Evolutionary conservation across 1,140 invertebrate species (phyloP), one percentile per base, ranked within the genome.

Genomic region (Hormaphis cornu): DNA sequence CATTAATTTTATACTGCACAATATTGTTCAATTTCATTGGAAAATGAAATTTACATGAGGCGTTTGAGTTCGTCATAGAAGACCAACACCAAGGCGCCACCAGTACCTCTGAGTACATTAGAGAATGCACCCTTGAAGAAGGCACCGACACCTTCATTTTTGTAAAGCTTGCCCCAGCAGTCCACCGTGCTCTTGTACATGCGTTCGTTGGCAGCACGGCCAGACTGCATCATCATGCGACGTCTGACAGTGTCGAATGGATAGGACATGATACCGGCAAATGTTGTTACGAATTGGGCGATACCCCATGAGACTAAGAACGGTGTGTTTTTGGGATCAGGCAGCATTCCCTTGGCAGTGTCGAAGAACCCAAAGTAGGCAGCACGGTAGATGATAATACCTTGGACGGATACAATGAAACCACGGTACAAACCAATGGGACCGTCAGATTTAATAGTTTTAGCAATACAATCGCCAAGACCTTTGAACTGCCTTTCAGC

Each of bases 331-430:
- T 89, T 89, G 8, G 87, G 85, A 72, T 93, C 87, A 10, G 91
- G 86, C 66, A 95, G 76, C 82, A 95, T 89, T 72, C 88, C 91
- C 79, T 92, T 91, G 72, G 90, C 87, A 69, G 92, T 95, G 78
- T 96, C 93, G 76, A 89, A 96, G 80, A 92, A 89, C 73, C 93
- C 93, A 76, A 96, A 96, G 82, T 94, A 96, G 54, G 90, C 88
- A 20, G 91, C 93, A 78, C 92, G 83, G 77, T 90, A 91, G 77
- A 90, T 89, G 63, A 90, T 89, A 75, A 90, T 90, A 79, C 89
- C 89, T 79, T 91, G 89, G 35, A 93, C 91, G 24, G 92, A 95
- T 73, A 95, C 92, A 70, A 88, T 82, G 76, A 95, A 96, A 72
- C 93, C 93, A 80, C 90, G 84, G 81, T 96, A 95, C 42, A 94